Base-by-base conservation (phyloP, 2,797 vertebrate genomes). In the Merluccius polli region DNA sequence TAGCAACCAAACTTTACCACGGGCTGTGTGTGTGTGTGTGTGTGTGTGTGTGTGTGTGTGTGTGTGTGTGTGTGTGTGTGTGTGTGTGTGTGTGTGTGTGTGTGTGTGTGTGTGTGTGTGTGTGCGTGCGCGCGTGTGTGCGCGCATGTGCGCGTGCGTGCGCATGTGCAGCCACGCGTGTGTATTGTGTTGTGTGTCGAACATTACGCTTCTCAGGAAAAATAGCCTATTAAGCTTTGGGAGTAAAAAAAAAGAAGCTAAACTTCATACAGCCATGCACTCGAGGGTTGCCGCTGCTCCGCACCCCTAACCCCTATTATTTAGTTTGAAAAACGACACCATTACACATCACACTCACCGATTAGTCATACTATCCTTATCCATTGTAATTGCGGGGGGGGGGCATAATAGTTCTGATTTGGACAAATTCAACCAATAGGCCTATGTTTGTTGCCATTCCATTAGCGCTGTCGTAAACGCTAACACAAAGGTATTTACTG, bases 1-100 rank as follows among this genome's bases (percentile, higher is more conserved):
- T 93, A 91, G 93, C 92, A 93, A 93, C 93, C 84, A 18, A 8
- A 41, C 68, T 79, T 79, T 84, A 79, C 78, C 79, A 72, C 75
- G 27, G 77, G 76, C 70, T 32, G 44, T 71, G 16, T 72, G 38
- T 77, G 79, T 79, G 78, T 75, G 70, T 65, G 63, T 73, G 78
- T 75, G 67, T 59, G 18, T 83, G 76, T 67, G 65, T 71, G 31
- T 65, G n/a, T 71, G 68, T 65, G 38, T 75, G 27, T 29, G 29
- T 30, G 52, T 36, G 27, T 27, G 16, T 13, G 18, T 29, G 11
- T 31, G 68, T 70, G 68, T 33, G 68, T 32, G n/a, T 29, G 73
- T 31, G 13, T 52, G 44, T 21, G 67, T 35, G 33, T 35, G 33
- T 35, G 33, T 35, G 21, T 71, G 44, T 77, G 80, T 81, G 78